Base-by-base conservation (phyloP, 2,113 vertebrate genomes). In the Puntigrus tetrazona region DNA sequence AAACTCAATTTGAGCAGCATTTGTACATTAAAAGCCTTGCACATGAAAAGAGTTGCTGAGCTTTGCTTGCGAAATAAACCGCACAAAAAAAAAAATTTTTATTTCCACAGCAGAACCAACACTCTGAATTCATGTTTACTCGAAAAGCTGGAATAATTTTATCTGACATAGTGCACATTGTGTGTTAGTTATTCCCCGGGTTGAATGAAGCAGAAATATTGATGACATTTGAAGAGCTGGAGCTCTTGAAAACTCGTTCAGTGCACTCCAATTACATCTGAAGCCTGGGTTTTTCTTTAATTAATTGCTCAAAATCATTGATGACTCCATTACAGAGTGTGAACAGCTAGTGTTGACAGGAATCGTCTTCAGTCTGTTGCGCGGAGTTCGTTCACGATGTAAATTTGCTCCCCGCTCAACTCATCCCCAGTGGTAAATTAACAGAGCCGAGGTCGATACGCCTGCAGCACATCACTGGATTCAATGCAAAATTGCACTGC, bases 401-500 rank as follows among this genome's bases (percentile, higher is more conserved):
- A 84, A 86, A 84, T 69, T 78, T 9, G 55, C n/a, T 52, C 34
- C 34, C 75, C n/a, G 59, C 69, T 83, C 47, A 61, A 57, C 63
- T 79, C 34, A n/a, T 87, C 67, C 43, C 82, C 34, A 29, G 61
- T 65, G 70, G 45, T 87, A 41, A 65, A 47, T 38, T 31, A 52
- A 57, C 52, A 57, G 45, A 55, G 74, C 65, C 47, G 47, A 84
- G 59, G 69, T 84, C 34, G 67, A 73, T 80, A 27, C 45, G 70
- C 59, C 67, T n/a, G 74, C 29, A 70, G 25, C 78, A 89, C 83
- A 83, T 73, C 29, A 69, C 43, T 87, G 75, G 61, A 79, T 75
- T 89, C 61, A 52, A 70, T 55, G n/a, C 72, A 72, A 87, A 89
- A 81, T 73, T 87, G 27, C 67, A 65, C 83, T 59, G 18, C 43